A percentile compares a stretch with the other conserved stretches of the same genome.
phyloP scores from a whole-genome alignment of 2,888 invertebrate species.

The Sphinx pinastri region DNA sequence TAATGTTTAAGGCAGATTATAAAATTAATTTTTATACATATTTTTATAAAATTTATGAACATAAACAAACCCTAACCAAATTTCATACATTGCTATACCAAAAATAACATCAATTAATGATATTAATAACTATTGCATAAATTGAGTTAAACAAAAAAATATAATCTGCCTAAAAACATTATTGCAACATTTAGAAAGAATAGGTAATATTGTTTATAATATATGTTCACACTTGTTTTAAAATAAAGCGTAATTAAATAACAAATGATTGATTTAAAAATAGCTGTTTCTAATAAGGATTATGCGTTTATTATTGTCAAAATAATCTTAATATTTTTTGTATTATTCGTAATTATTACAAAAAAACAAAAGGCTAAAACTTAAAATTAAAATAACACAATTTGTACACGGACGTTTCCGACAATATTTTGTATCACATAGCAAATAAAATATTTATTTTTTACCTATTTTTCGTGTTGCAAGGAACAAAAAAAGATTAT shows the following conservation, averaged over 20 bases:
- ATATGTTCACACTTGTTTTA: background rate
- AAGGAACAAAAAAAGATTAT: background rate
- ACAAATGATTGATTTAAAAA: constrained; percentile 24
- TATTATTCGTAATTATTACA: background rate
- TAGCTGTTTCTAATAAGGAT: background rate
- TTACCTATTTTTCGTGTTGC: background rate
- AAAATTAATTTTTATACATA: background rate
- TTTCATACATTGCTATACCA: no score
- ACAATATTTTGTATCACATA: background rate
- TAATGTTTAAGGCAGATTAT: constrained; percentile 31
- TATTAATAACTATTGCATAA: background rate
- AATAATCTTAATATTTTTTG: constrained; percentile 7
- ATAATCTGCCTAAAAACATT: constrained; percentile 12
- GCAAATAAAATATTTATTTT: no score
- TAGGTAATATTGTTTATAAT: background rate
- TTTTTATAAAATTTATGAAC: background rate
- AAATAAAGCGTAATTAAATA: constrained; percentile 6
- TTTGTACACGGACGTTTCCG: constrained; percentile 18
- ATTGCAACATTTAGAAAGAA: background rate
- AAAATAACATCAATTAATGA: no score
- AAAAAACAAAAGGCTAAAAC: constrained; percentile 7
- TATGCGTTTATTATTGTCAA: constrained; percentile 15
- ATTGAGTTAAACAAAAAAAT: background rate
- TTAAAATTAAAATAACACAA: constrained; percentile 17
- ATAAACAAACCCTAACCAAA: background rate